A percentile compares a stretch with the other conserved stretches of the same genome.
phyloP scores from a whole-genome alignment of 1,140 invertebrate genomes.

The Caenorhabditis brenneri region DNA sequence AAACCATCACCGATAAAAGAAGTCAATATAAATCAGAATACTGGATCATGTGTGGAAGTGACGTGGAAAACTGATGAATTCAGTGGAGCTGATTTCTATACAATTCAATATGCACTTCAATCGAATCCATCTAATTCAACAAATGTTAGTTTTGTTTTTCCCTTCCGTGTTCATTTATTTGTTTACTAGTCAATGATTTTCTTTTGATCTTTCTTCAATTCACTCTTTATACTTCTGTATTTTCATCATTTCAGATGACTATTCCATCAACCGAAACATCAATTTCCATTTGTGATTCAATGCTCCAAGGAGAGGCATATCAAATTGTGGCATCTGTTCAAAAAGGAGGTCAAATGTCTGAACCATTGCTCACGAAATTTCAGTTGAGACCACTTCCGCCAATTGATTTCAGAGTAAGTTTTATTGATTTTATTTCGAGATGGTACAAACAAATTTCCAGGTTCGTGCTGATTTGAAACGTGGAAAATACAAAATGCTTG shows the following conservation, averaged over 20 bases:
- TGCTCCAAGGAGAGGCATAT: constrained; percentile 56
- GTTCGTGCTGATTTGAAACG: constrained; percentile 61
- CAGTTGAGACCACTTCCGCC: constrained; percentile 66
- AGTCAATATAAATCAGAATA: constrained; percentile 25
- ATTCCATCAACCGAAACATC: constrained; percentile 51
- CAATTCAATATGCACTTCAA: constrained; percentile 63
- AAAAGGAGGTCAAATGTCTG: constrained; percentile 62
- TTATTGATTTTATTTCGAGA: neutral
- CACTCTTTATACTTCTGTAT: constrained; percentile 49
- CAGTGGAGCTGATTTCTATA: constrained; percentile 54
- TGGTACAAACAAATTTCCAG: neutral
- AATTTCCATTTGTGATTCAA: constrained; percentile 57
- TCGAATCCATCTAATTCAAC: constrained; percentile 55
- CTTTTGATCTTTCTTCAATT: constrained; percentile 53
- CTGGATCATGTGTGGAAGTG: constrained; percentile 14
- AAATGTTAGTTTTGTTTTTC: constrained; percentile 62
- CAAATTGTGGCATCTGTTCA: constrained; percentile 66
- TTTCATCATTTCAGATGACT: constrained; percentile 53
- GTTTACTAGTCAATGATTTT: constrained; percentile 61
- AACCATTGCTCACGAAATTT: constrained; percentile 61
- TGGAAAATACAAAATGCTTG: constrained; percentile 58
- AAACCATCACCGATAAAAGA: neutral
- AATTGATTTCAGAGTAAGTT: constrained; percentile 55
- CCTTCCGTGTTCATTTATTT: no score
- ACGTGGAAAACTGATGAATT: constrained; percentile 60